A percentile compares a stretch with the other conserved stretches of the same genome.
These are phyloP conservation scores for Numida meleagris DNA, from an alignment of 2,113 vertebrate genomes.

Conservation along the genomic window DNA sequence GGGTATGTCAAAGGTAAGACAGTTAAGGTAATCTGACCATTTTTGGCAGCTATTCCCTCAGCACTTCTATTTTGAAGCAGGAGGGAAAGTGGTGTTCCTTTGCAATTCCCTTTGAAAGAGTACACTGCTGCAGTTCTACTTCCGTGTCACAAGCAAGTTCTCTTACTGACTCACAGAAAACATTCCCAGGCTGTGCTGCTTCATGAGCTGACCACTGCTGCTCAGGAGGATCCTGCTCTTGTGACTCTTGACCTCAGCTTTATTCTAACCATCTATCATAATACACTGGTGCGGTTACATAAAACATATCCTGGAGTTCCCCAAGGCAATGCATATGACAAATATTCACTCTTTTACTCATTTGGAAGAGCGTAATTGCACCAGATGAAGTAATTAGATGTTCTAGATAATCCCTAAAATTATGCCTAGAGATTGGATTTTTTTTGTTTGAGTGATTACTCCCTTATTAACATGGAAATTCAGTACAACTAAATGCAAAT, in stretches of 20 bases:
- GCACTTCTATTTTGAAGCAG: background rate
- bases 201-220: background rate
- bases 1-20: background rate
- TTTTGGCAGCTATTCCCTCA: background rate
- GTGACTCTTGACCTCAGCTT: background rate
- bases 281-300: background rate
- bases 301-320: background rate
- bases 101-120: background rate
- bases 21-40: background rate
- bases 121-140: background rate
- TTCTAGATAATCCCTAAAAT: background rate
- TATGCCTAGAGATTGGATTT: background rate
- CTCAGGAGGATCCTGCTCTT: accelerated
- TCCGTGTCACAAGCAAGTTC: background rate
- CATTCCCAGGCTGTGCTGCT: background rate
- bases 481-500: background rate
- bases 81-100: background rate
- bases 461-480: background rate
- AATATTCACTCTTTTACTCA: background rate
- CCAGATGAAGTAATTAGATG: background rate
- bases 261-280: background rate
- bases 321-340: background rate
- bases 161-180: background rate
- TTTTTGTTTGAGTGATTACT: background rate
- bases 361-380: background rate